These are phyloP conservation scores for Oreochromis niloticus DNA, from an alignment of 2,113 vertebrate species.

Conservation along the genomic window DNA sequence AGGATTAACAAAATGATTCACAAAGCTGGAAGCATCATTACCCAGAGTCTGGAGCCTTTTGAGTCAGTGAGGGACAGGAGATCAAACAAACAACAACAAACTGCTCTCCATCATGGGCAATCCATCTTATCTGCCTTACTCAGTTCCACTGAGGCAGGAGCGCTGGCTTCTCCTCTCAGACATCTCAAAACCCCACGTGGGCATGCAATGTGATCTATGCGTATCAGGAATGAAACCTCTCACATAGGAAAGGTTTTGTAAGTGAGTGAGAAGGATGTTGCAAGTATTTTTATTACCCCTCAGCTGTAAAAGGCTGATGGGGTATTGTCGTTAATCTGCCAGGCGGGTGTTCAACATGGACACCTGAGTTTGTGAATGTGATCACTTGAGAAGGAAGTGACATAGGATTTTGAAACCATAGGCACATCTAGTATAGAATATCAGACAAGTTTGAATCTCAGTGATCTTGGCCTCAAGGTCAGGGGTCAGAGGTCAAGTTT, in stretches of 20 bases:
- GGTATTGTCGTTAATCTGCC: rapidly evolving
- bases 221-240: not conserved
- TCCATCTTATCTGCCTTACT: rapidly evolving
- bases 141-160: not conserved
- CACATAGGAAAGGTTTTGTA: not conserved
- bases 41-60: not conserved
- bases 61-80: not conserved
- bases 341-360: not conserved
- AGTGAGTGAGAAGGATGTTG: not conserved
- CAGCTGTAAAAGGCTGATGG: not conserved
- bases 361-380: not conserved
- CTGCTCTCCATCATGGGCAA: not conserved
- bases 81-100: not conserved
- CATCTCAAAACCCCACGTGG: not conserved
- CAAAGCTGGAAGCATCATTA: rapidly evolving
- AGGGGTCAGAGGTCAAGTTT: not conserved
- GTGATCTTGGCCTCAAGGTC: not conserved
- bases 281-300: not conserved
- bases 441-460: not conserved
- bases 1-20: not conserved
- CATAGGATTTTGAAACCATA: not conserved
- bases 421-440: rapidly evolving
- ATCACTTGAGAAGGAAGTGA: not conserved
- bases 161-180: not conserved
- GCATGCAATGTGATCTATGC: rapidly evolving